phyloP scores from a whole-genome alignment of 2,888 invertebrate genomes.

The Teinopalpus imperialis region DNA sequence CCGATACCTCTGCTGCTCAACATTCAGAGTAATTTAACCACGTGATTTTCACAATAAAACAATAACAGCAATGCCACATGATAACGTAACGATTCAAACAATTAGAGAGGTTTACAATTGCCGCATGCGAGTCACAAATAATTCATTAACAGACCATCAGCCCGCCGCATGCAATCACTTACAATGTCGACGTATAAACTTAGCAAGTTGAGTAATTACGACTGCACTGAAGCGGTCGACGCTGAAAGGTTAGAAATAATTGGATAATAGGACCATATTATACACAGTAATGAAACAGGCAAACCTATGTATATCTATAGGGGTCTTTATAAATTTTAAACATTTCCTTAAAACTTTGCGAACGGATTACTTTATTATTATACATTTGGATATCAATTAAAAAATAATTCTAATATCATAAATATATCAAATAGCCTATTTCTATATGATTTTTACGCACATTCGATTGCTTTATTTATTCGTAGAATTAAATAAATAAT shows the following conservation, averaged over 20 bases:
- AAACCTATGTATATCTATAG: conserved; percentile 30
- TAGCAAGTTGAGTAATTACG: conserved; percentile 61
- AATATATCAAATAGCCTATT: no score
- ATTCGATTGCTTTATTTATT: no score
- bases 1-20: no score
- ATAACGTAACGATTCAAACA: conserved; percentile 37
- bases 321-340: conserved; percentile 45
- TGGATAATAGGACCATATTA: conserved; percentile 72
- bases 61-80: no score
- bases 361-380: no score
- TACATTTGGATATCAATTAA: no score
- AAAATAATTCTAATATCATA: no score
- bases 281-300: conserved; percentile 63
- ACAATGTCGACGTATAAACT: conserved; percentile 76
- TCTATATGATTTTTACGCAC: no score
- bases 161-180: conserved; percentile 73
- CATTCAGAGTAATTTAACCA: no score
- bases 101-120: conserved; percentile 55
- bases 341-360: background rate
- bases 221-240: conserved; percentile 53
- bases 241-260: conserved; percentile 81
- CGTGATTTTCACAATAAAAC: no score
- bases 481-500: no score
- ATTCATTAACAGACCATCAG: conserved; percentile 67
- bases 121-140: conserved; percentile 75